Conservation (phyloP, 2,113 vertebrate species). For the Thunnus maccoyii region DNA sequence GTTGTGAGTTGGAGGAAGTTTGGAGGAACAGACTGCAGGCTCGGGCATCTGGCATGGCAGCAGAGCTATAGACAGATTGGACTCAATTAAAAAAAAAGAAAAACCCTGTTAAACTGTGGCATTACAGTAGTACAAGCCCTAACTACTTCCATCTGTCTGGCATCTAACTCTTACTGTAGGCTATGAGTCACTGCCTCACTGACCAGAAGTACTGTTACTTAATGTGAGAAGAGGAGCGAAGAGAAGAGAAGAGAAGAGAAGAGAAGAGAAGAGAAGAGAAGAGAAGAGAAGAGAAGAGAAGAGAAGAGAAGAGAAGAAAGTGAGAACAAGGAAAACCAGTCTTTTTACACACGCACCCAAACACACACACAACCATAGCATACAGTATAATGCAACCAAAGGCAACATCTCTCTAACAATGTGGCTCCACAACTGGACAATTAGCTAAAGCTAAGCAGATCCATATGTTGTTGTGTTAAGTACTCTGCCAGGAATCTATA, state of each 20-base stretch:
- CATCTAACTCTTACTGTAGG: constrained; percentile 29
- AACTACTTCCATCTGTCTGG: constrained; percentile 72
- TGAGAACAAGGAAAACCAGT: neutral
- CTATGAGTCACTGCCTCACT: constrained; percentile 50
- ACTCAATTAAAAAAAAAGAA: constrained; percentile 23
- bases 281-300: neutral
- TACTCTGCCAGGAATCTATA: neutral
- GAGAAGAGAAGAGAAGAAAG: constrained; percentile 15
- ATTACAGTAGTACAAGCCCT: constrained; percentile 48
- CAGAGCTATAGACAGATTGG: constrained; percentile 58
- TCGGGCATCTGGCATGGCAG: constrained; percentile 42
- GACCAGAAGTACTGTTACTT: constrained; percentile 38
- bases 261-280: constrained; percentile 10
- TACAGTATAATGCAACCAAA: neutral
- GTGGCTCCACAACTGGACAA: constrained; percentile 34
- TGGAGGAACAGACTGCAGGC: constrained; percentile 15
- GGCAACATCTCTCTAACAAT: constrained; percentile 19
- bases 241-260: constrained; percentile 4
- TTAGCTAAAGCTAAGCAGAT: constrained; percentile 31
- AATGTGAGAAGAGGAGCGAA: constrained; percentile 1
- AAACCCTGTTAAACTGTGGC: constrained; percentile 33
- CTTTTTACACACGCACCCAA: neutral
- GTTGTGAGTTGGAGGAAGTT: constrained; percentile 25
- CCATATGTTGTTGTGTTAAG: constrained; percentile 45
- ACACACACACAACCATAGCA: neutral